These are phyloP conservation scores for Ceyx melanurus DNA, from an alignment of 2,113 vertebrate genomes.

Conservation along the genomic window DNA sequence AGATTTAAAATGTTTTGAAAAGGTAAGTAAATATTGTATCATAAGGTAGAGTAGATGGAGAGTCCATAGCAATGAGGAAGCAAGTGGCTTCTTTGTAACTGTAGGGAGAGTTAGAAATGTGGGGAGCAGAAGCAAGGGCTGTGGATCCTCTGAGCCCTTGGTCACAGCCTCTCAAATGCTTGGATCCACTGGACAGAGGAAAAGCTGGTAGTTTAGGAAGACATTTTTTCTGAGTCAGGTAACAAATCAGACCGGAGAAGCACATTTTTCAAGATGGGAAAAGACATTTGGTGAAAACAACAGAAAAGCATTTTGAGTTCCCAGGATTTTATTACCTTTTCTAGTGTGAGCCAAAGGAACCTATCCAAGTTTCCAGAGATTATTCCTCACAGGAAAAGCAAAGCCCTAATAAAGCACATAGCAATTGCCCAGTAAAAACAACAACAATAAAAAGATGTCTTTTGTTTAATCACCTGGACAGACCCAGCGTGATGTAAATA, in stretches of 20 bases:
- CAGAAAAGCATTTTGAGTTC: constrained; percentile 37
- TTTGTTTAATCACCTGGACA: constrained; percentile 48
- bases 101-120: neutral
- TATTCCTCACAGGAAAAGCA: constrained; percentile 53
- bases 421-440: constrained; percentile 34
- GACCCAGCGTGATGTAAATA: neutral
- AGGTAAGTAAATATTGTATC: constrained; percentile 27
- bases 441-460: constrained; percentile 35
- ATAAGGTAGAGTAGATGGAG: constrained; percentile 16
- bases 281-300: constrained; percentile 46
- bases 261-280: constrained; percentile 46
- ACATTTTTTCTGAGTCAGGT: neutral
- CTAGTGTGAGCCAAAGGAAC: constrained; percentile 30
- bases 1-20: constrained; percentile 51
- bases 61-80: neutral
- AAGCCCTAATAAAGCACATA: constrained; percentile 44
- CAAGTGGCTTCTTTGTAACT: neutral
- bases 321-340: constrained; percentile 67
- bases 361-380: constrained; percentile 63
- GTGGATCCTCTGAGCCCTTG: neutral
- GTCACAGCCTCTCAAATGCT: neutral
- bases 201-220: neutral
- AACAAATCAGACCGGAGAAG: constrained; percentile 18
- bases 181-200: neutral
- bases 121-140: neutral